Evolutionary conservation across 2,888 invertebrate species (phyloP), one percentile per base, ranked within the genome.

Genomic region (Escarpia spicata): DNA sequence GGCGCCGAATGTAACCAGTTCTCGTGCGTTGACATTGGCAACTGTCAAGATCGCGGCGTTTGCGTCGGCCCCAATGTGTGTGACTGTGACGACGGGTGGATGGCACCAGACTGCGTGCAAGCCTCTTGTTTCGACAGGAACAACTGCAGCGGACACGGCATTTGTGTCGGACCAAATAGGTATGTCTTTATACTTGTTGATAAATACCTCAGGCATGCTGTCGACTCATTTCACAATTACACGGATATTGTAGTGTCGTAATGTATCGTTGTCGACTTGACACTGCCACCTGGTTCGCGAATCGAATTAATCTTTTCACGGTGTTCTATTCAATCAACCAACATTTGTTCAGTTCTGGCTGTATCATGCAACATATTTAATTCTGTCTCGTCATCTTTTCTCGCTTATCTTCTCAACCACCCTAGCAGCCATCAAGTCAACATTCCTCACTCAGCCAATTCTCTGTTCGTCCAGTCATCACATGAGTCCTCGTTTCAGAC

Each of bases 1-100:
- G 93, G 93, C 1, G 19, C 45, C 1, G 90, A 90, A n/a, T 93
- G 93, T 90, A 43, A 44, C 60, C 90, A 92, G 43, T 43, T 44
- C 43, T 92, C 93, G 8, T 93, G 93, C 91, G 37, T 93, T 31
- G 44, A 52, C 19, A 31, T 95, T 4, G 91, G 92, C 91, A 89
- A 93, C 58, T 95, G 95, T 91, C 93, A 93, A 92, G 94, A 93
- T 12, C 93, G 93, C 75, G 95, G 95, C 12, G 43, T 43, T 8
- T 95, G 95, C 90, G 58, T 93, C 43, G 95, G 94, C 37, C 94
- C 94, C 37, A 94, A 95, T 91, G 58, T 37, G 26, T 95, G 95
- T 92, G 12, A 92, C 6, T 95, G 95, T 89, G 92, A 91, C 26
- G 43, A n/a, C 43, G 95, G 95, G 0, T 94, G 94, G 94, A 4